Percentiles rank a stretch among this genome's conserved stretches.
phyloP scores from a whole-genome alignment of 2,888 invertebrate genomes.

The Drosophila quinaria region DNA sequence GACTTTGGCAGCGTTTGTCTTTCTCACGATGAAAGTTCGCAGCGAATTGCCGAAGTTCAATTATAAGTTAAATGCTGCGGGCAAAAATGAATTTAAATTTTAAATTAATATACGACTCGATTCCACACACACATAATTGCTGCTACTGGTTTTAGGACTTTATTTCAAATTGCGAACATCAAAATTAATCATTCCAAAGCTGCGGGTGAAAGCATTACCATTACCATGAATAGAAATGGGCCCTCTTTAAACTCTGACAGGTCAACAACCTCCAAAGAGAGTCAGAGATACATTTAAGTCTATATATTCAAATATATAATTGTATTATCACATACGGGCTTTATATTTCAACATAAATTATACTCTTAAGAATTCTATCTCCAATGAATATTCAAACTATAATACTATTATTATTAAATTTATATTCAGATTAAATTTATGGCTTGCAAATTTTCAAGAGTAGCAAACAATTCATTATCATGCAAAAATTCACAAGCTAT shows the following conservation, averaged over 20 bases:
- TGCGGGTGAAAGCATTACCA: constrained; percentile 66
- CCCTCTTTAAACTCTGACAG: constrained; percentile 10
- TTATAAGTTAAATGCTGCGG: constrained; percentile 52
- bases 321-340: constrained; percentile 36
- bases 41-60: constrained; percentile 38
- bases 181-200: constrained; percentile 55
- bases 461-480: not conserved
- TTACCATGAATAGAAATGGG: constrained; percentile 29
- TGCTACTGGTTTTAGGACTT: constrained; percentile 67
- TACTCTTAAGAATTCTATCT: constrained; percentile 2
- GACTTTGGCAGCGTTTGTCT: constrained; percentile 47
- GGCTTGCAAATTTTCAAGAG: not conserved
- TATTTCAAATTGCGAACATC: constrained; percentile 21
- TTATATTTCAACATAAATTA: constrained; percentile 43
- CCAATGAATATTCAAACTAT: constrained; percentile 17
- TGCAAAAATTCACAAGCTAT: not conserved
- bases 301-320: constrained; percentile 2
- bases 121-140: not conserved
- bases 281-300: not conserved
- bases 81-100: constrained; percentile 45
- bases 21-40: constrained; percentile 64
- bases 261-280: constrained; percentile 22
- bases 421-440: not conserved
- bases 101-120: constrained; percentile 18
- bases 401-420: not conserved